A percentile compares a stretch with the other conserved stretches of the same genome.
Evolutionary conservation across 2,888 invertebrate species (phyloP).

Genomic region (Brachyptera risi): DNA sequence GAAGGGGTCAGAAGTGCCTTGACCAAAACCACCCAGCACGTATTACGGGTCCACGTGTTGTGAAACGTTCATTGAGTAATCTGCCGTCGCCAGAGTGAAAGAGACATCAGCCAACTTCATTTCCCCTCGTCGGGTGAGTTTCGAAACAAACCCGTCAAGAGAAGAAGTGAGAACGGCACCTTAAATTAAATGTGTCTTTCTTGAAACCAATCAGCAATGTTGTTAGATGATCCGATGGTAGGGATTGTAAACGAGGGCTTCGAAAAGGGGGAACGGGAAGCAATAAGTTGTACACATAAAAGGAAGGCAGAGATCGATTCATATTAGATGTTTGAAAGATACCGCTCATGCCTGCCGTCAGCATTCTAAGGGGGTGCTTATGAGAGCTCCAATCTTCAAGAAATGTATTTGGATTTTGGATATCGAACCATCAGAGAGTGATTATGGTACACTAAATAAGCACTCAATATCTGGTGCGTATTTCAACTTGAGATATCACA

Average conservation of each 20-base stretch:
- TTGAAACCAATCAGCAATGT: slow-evolving; percentile 10
- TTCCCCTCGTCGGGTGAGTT: background rate
- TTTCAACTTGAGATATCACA: background rate
- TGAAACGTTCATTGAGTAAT: background rate
- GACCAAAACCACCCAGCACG: too few relatives aligned
- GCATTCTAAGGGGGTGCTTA: slow-evolving; percentile 3
- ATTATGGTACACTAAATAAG: background rate
- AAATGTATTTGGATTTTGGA: slow-evolving; percentile 16
- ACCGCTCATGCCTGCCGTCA: background rate
- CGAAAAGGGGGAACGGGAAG: background rate
- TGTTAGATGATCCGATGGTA: background rate
- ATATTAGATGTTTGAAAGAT: slow-evolving; percentile 12
- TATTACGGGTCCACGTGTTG: too few relatives aligned
- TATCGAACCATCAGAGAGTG: slow-evolving; percentile 2
- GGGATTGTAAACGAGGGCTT: background rate
- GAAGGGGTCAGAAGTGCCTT: background rate
- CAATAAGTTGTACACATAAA: slow-evolving; percentile 5
- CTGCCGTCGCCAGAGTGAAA: background rate
- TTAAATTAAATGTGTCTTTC: slow-evolving; percentile 15
- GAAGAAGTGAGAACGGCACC: background rate
- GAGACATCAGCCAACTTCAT: background rate
- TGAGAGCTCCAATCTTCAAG: slow-evolving; percentile 6
- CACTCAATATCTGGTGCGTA: background rate
- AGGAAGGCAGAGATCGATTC: background rate
- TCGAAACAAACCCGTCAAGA: background rate